A percentile compares a stretch with the other conserved stretches of the same genome.
These are phyloP conservation scores for Hypomecis punctinalis DNA, from an alignment of 2,888 invertebrate species.

Conservation along the genomic window DNA sequence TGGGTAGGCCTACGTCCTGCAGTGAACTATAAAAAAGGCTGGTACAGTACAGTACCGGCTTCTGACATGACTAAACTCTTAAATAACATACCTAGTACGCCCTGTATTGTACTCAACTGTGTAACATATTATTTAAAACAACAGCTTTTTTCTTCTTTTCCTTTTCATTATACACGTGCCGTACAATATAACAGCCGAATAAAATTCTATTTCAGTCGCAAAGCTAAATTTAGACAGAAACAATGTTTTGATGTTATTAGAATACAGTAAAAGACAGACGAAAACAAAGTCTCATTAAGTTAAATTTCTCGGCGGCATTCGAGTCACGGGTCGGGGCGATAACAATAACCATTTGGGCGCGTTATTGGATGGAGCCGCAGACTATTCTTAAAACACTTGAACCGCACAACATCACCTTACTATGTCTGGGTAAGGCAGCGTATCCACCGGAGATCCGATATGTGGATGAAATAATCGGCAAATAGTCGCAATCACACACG, in stretches of 20 bases:
- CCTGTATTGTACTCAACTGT: too few relatives aligned
- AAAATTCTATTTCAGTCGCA: too few relatives aligned
- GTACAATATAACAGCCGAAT: too few relatives aligned
- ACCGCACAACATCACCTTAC: slow-evolving; percentile 30
- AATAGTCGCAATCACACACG: too few relatives aligned
- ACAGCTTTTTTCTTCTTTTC: not conserved
- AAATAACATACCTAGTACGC: too few relatives aligned
- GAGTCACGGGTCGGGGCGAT: slow-evolving; percentile 25
- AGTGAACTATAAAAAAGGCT: too few relatives aligned
- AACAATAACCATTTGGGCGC: slow-evolving; percentile 29
- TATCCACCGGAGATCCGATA: not conserved
- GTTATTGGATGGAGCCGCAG: slow-evolving; percentile 22
- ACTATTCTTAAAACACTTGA: slow-evolving; percentile 29
- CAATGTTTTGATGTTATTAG: not conserved
- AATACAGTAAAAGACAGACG: slow-evolving; percentile 8
- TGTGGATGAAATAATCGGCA: too few relatives aligned
- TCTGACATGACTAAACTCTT: too few relatives aligned
- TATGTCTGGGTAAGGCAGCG: too few relatives aligned
- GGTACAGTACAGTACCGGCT: too few relatives aligned
- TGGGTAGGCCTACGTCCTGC: too few relatives aligned
- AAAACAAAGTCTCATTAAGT: slow-evolving; percentile 20
- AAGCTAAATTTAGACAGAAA: not conserved
- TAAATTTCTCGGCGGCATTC: slow-evolving; percentile 23
- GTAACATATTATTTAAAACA: too few relatives aligned
- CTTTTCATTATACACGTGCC: not conserved